Percentiles rank a stretch among this genome's conserved stretches.
These are phyloP conservation scores for Xylota sylvarum DNA, from an alignment of 2,888 invertebrate genomes.

Conservation along the genomic window DNA sequence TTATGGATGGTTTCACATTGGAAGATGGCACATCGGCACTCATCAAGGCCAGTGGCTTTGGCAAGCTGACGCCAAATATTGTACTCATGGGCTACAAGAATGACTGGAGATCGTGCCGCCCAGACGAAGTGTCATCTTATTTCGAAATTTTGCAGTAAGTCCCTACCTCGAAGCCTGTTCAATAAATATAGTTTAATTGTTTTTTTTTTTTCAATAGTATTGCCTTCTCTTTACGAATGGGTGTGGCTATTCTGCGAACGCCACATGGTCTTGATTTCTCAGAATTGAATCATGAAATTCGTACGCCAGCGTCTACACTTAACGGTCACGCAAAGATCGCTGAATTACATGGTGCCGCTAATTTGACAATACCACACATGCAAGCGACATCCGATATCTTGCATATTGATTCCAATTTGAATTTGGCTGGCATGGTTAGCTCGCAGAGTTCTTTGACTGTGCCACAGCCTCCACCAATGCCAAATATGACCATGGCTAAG, in stretches of 20 bases:
- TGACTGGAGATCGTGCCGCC: slow-evolving; percentile 92
- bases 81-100: slow-evolving; percentile 97
- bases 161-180: slow-evolving; percentile 84
- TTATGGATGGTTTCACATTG: slow-evolving; percentile 90
- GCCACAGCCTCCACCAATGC: slow-evolving; percentile 82
- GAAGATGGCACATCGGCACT: slow-evolving; percentile 93
- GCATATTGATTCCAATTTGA: slow-evolving; percentile 91
- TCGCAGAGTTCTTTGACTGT: slow-evolving; percentile 81
- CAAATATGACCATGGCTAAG: slow-evolving; percentile 81
- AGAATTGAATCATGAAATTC: slow-evolving; percentile 82
- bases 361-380: slow-evolving; percentile 80
- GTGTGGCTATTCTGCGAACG: slow-evolving; percentile 95
- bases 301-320: slow-evolving; percentile 73
- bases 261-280: slow-evolving; percentile 94
- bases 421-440: slow-evolving; percentile 86
- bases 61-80: slow-evolving; percentile 96
- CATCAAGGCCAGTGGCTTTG: slow-evolving; percentile 95
- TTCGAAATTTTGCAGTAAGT: slow-evolving; percentile 98
- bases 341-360: slow-evolving; percentile 80
- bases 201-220: slow-evolving; percentile 87
- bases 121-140: slow-evolving; percentile 93
- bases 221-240: slow-evolving; percentile 96
- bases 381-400: slow-evolving; percentile 84
- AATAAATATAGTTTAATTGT: background rate
- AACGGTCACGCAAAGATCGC: slow-evolving; percentile 79